phyloP scores from a whole-genome alignment of 2,113 vertebrate genomes.

The Ginglymostoma cirratum region DNA sequence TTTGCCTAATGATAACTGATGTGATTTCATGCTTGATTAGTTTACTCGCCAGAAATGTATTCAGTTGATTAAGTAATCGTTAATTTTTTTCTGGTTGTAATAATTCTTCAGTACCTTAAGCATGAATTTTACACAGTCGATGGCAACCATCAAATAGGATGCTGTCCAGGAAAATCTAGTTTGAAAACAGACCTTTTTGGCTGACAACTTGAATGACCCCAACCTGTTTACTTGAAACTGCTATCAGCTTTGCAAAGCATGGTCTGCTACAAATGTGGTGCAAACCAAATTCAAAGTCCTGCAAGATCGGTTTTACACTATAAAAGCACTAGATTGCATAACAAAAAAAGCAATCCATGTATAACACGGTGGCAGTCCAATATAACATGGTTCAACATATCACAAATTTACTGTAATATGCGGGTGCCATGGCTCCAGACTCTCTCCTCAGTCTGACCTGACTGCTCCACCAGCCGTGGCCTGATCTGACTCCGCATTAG shows the following conservation, averaged over 20 bases:
- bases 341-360: neutral
- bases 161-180: neutral
- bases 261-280: neutral
- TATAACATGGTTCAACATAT: no score
- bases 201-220: neutral
- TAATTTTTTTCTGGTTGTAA: neutral
- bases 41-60: neutral
- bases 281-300: neutral
- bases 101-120: neutral
- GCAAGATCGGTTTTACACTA: neutral
- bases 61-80: neutral
- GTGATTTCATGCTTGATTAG: neutral
- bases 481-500: no score
- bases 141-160: neutral
- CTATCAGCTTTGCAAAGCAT: neutral
- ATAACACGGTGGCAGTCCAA: no score
- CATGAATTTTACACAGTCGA: neutral
- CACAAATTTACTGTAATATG: no score
- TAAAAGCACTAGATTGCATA: neutral
- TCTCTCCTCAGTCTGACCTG: no score
- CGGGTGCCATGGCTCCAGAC: no score
- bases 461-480: no score
- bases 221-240: neutral
- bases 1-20: neutral
- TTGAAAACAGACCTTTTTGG: neutral